Conservation (phyloP, 2,113 vertebrate species). For the Larimichthys crocea region DNA sequence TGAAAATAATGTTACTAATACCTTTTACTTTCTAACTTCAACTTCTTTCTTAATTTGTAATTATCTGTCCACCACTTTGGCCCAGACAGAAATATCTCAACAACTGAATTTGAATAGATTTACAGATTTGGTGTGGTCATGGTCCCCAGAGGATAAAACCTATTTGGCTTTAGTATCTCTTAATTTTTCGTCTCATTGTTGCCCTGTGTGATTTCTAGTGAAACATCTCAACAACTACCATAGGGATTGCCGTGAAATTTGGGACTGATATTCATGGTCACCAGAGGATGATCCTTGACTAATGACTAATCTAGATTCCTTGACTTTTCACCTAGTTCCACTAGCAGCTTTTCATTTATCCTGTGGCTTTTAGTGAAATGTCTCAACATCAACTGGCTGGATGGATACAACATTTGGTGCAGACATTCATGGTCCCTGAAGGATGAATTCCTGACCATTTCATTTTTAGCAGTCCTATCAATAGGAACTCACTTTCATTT, state of each 20-base stretch:
- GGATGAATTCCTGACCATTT: background rate
- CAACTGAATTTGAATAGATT: too few relatives aligned
- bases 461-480: too few relatives aligned
- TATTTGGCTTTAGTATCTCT: background rate
- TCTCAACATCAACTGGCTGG: too few relatives aligned
- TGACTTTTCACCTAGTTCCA: background rate
- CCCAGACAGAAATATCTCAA: background rate
- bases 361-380: background rate
- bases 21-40: background rate
- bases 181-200: background rate
- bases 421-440: background rate
- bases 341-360: background rate
- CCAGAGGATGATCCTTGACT: background rate
- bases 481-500: too few relatives aligned
- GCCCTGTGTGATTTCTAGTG: background rate
- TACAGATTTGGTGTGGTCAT: too few relatives aligned
- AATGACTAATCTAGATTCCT: background rate
- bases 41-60: background rate
- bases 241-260: background rate
- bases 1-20: conserved; percentile 1
- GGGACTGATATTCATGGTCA: background rate
- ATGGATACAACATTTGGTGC: too few relatives aligned
- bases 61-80: background rate
- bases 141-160: background rate
- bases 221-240: background rate